Conservation (phyloP, 2,797 vertebrate species). For the Margarornis squamiger region DNA sequence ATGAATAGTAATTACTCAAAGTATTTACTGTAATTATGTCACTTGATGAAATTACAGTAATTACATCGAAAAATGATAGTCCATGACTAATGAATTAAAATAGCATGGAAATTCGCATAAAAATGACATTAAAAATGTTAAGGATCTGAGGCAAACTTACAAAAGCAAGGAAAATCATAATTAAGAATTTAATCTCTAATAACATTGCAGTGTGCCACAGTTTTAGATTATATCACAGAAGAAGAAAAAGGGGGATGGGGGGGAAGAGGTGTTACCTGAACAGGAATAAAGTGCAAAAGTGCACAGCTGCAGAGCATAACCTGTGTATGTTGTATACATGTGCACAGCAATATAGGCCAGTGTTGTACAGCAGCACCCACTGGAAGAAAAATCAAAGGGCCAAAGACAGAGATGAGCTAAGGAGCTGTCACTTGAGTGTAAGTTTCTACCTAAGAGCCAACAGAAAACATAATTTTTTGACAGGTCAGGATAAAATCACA, state of each 20-base stretch:
- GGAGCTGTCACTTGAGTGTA: background rate
- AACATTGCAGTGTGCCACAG: background rate
- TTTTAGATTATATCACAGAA: conserved; percentile 1
- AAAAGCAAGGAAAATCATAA: conserved; percentile 70
- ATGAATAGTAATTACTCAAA: conserved; percentile 80
- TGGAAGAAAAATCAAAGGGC: background rate
- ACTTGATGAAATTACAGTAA: conserved; percentile 84
- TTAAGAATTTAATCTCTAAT: conserved; percentile 66
- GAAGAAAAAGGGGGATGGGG: accelerated
- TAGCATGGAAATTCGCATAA: conserved; percentile 79
- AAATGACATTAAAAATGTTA: conserved; percentile 76
- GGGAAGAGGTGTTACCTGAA: background rate
- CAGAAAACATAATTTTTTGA: background rate
- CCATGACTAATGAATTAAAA: conserved; percentile 84
- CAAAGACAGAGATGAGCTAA: background rate
- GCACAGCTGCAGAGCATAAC: background rate
- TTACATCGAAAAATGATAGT: conserved; percentile 82
- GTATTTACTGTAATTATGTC: conserved; percentile 84
- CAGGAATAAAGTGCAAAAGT: background rate
- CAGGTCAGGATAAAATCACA: background rate
- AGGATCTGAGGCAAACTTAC: conserved; percentile 69
- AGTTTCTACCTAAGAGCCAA: background rate
- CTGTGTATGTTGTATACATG: accelerated
- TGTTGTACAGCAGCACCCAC: background rate
- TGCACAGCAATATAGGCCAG: background rate